Percentiles rank a stretch among this genome's conserved stretches.
phyloP scores from a whole-genome alignment of 1,140 invertebrate species.

The Physella acuta region DNA sequence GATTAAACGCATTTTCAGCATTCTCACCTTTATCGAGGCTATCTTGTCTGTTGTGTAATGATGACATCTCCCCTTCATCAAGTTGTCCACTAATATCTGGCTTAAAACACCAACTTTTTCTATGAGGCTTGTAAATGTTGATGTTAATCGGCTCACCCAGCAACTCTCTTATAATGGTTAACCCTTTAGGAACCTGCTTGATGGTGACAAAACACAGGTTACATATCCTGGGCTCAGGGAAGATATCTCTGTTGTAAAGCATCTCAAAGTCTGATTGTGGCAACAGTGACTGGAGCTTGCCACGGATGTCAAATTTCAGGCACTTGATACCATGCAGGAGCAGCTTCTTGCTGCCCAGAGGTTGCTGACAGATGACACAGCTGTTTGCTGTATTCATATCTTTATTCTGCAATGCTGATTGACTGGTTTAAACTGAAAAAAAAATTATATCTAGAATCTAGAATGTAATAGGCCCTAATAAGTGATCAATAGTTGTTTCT shows the following conservation, averaged over 20 bases:
- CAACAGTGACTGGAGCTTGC: background rate
- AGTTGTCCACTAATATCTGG: background rate
- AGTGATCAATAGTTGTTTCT: no score
- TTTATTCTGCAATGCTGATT: no score
- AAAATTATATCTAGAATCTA: no score
- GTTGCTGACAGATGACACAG: constrained; percentile 15
- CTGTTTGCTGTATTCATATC: no score
- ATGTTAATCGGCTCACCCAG: background rate
- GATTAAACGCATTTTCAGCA: background rate
- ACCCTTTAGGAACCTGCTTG: constrained; percentile 3
- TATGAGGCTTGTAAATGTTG: background rate
- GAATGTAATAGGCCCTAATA: no score
- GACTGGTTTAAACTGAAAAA: no score
- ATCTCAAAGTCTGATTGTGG: constrained; percentile 1
- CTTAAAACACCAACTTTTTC: background rate
- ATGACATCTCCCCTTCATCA: background rate
- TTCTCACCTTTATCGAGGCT: background rate
- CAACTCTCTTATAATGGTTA: background rate
- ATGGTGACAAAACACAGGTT: constrained; percentile 12
- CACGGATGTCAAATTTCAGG: background rate
- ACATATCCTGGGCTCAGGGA: constrained; percentile 16
- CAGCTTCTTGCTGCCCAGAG: constrained; percentile 10
- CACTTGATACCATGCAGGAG: constrained; percentile 8
- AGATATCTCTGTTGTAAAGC: constrained; percentile 2
- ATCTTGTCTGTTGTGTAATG: background rate